Evolutionary conservation across 2,113 vertebrate genomes (phyloP).

Genomic region (Scartelaos histophorus): DNA sequence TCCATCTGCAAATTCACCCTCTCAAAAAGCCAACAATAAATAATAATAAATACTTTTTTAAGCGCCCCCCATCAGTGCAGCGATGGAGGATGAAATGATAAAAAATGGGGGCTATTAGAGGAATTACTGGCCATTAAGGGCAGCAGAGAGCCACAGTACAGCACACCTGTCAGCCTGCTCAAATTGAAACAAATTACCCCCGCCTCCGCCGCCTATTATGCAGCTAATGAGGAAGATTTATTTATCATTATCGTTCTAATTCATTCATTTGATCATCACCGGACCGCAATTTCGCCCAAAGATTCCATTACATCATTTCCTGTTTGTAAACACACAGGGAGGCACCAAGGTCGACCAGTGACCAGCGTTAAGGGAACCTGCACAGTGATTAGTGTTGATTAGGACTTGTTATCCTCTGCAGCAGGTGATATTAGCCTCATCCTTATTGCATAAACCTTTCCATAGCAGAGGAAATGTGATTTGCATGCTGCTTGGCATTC

Average conservation of each 20-base stretch:
- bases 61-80: slow-evolving; percentile 59
- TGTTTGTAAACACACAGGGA: slow-evolving; percentile 48
- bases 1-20: slow-evolving; percentile 9
- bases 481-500: neutral
- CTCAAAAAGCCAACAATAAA: slow-evolving; percentile 46
- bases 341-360: slow-evolving; percentile 46
- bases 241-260: slow-evolving; percentile 78
- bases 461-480: neutral
- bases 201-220: slow-evolving; percentile 71
- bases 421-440: neutral
- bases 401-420: neutral
- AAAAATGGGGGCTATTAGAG: slow-evolving; percentile 80
- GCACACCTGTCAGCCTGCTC: slow-evolving; percentile 76
- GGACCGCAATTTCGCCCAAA: slow-evolving; percentile 53
- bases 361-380: neutral
- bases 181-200: slow-evolving; percentile 82
- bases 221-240: slow-evolving; percentile 78
- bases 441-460: neutral
- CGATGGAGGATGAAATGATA: slow-evolving; percentile 76
- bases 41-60: slow-evolving; percentile 55
- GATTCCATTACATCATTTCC: slow-evolving; percentile 63
- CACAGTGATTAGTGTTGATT: neutral
- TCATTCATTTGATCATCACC: slow-evolving; percentile 77
- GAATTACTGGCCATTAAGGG: slow-evolving; percentile 81
- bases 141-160: slow-evolving; percentile 70